phyloP scores from a whole-genome alignment of 2,113 vertebrate species.

The Sclerurus mexicanus region DNA sequence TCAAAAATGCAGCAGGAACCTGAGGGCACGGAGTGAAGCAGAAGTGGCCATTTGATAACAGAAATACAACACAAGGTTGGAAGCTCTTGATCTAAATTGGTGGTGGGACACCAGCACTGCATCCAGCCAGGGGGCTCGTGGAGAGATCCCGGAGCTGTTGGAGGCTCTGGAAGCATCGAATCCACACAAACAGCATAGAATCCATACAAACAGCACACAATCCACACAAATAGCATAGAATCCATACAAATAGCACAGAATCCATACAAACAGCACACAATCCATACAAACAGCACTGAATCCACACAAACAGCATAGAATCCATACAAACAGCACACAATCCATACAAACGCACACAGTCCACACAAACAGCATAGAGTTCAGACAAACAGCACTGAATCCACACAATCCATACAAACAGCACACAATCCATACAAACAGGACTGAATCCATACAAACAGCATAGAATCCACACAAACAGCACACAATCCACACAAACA shows the following conservation, averaged over 20 bases:
- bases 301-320: not conserved
- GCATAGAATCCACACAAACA: not conserved
- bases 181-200: not conserved
- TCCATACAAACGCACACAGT: not conserved
- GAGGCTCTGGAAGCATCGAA: not conserved
- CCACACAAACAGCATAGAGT: not conserved
- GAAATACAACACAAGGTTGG: not conserved
- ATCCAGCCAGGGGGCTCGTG: accelerated
- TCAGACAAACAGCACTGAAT: not conserved
- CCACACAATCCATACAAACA: not conserved
- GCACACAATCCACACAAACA: not conserved
- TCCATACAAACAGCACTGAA: not conserved
- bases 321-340: not conserved
- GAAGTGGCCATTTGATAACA: not conserved
- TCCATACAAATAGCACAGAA: not conserved
- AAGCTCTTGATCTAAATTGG: not conserved
- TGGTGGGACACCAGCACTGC: no score
- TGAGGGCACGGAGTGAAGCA: not conserved
- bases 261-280: not conserved
- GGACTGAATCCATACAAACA: no score
- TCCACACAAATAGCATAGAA: not conserved
- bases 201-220: not conserved
- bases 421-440: not conserved
- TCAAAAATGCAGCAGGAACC: not conserved
- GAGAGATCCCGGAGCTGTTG: not conserved